Conservation (phyloP, 2,113 vertebrate genomes). For the Struthio camelus region DNA sequence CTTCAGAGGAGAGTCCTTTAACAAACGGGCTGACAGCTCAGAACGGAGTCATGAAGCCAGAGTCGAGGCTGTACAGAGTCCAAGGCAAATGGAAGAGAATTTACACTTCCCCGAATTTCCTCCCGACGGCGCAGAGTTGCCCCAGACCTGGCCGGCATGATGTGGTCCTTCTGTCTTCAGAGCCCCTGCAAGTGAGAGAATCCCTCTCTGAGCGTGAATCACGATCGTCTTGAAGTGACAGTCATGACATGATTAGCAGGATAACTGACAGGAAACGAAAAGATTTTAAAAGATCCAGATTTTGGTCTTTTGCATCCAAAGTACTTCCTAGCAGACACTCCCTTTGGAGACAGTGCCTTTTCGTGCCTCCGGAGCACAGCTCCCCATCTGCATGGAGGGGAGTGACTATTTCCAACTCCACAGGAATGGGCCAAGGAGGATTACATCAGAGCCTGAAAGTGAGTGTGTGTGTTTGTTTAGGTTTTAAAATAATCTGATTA, state of each 20-base stretch:
- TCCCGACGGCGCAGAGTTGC: conserved; percentile 11
- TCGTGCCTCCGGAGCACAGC: background rate
- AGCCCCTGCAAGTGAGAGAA: conserved; percentile 56
- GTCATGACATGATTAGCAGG: fast-evolving
- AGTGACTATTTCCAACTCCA: background rate
- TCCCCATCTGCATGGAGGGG: background rate
- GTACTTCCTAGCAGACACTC: background rate
- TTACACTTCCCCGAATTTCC: conserved; percentile 30
- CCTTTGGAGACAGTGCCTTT: background rate
- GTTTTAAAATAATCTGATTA: background rate
- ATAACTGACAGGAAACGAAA: fast-evolving
- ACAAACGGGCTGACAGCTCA: conserved; percentile 33
- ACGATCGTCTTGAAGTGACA: background rate
- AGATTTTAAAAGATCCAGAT: background rate
- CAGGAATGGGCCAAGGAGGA: background rate
- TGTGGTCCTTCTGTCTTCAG: conserved; percentile 5
- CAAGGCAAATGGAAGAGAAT: conserved; percentile 48
- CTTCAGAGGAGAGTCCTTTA: conserved; percentile 40
- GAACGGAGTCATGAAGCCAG: background rate
- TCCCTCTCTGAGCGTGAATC: background rate
- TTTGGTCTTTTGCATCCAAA: background rate
- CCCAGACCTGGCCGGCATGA: conserved; percentile 32
- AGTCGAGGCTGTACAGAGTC: conserved; percentile 63
- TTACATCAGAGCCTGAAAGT: background rate
- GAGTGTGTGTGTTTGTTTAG: fast-evolving